phyloP scores from a whole-genome alignment of 23 tunicate genomes.

The Halocynthia roretzi region DNA sequence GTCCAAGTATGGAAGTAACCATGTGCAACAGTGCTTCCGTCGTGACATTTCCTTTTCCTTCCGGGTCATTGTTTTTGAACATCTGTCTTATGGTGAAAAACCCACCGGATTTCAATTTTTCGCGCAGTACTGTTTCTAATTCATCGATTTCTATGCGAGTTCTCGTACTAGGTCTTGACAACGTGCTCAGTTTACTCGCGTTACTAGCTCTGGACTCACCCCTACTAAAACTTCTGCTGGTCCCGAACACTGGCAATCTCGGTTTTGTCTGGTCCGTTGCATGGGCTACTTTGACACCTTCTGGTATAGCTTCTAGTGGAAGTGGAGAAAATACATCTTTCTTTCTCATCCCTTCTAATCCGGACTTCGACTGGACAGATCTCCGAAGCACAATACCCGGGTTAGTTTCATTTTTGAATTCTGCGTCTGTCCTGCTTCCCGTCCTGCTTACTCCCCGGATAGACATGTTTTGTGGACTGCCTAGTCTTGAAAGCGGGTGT shows the following conservation, averaged over 20 bases:
- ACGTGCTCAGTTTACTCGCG: slow-evolving; percentile 36
- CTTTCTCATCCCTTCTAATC: slow-evolving; percentile 21
- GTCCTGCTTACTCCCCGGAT: slow-evolving; percentile 72
- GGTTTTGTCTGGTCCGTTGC: slow-evolving; percentile 65
- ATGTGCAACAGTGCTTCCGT: slow-evolving; percentile 82
- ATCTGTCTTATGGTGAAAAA: slow-evolving; percentile 72
- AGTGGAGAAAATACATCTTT: slow-evolving; percentile 57
- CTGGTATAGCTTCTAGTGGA: slow-evolving; percentile 71
- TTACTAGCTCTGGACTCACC: slow-evolving; percentile 77
- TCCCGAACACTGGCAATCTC: slow-evolving; percentile 80
- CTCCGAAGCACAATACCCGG: not conserved
- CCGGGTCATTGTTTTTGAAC: slow-evolving; percentile 92
- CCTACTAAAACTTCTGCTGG: slow-evolving; percentile 44
- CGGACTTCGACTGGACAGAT: not conserved
- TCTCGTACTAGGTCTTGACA: slow-evolving; percentile 84
- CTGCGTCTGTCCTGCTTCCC: slow-evolving; percentile 32
- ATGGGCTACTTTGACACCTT: slow-evolving; percentile 69
- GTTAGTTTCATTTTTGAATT: not conserved
- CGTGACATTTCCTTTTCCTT: slow-evolving; percentile 83
- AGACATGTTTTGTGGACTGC: slow-evolving; percentile 73
- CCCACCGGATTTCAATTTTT: slow-evolving; percentile 74
- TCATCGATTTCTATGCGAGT: slow-evolving; percentile 83
- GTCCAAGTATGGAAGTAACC: slow-evolving; percentile 53
- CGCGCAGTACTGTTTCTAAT: slow-evolving; percentile 34
- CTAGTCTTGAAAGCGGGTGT: slow-evolving; percentile 82